Percentiles rank a stretch among this genome's conserved stretches.
These are phyloP conservation scores for Thaleichthys pacificus DNA, from an alignment of 2,797 vertebrate species.

Conservation along the genomic window DNA sequence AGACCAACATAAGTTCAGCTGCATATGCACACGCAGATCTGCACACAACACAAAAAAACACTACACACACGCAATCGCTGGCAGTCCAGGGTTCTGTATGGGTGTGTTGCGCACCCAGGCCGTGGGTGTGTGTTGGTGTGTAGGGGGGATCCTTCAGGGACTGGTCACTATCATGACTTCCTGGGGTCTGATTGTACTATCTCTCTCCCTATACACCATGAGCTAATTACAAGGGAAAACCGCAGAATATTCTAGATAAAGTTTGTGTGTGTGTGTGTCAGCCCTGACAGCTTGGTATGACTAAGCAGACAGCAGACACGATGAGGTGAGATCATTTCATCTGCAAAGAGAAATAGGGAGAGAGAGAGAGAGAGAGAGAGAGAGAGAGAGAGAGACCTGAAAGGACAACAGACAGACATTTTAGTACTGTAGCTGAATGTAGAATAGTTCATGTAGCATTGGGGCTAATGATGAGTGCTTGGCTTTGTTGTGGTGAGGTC, in stretches of 20 bases:
- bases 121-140: slow-evolving; percentile 20
- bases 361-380: too few relatives aligned
- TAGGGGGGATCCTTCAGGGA: slow-evolving; percentile 42
- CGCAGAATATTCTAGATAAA: slow-evolving; percentile 42
- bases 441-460: too few relatives aligned
- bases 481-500: too few relatives aligned
- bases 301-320: slow-evolving; percentile 63
- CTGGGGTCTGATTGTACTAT: slow-evolving; percentile 52
- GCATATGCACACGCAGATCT: not conserved
- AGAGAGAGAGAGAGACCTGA: too few relatives aligned
- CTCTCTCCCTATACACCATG: slow-evolving; percentile 42
- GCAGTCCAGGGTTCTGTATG: slow-evolving; percentile 20
- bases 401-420: too few relatives aligned
- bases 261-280: slow-evolving; percentile 37
- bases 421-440: too few relatives aligned
- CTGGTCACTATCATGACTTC: slow-evolving; percentile 53
- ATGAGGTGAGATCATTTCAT: slow-evolving; percentile 58
- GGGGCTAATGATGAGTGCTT: too few relatives aligned
- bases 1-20: not conserved
- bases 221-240: slow-evolving; percentile 43
- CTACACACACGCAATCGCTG: not conserved
- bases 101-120: not conserved
- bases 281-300: slow-evolving; percentile 33
- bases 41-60: not conserved
- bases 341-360: slow-evolving; percentile 8